phyloP scores from a whole-genome alignment of 2,113 vertebrate species.

The Chionis minor region DNA sequence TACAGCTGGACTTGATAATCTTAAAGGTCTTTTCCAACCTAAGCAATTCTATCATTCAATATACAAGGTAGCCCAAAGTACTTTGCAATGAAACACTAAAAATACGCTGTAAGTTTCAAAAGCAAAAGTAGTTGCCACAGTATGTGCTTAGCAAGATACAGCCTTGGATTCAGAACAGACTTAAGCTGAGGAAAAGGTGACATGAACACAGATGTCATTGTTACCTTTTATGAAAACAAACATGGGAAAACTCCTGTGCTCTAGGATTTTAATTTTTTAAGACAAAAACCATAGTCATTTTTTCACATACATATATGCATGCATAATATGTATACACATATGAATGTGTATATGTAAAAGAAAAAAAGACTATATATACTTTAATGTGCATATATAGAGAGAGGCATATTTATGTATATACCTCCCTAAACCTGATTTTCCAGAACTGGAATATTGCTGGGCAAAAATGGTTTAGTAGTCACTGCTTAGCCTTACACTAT shows the following conservation, averaged over 20 bases:
- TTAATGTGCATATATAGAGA: not conserved
- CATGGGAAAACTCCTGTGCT: not conserved
- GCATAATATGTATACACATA: no score
- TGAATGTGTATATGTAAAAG: not conserved
- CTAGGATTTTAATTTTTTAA: not conserved
- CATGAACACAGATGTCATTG: not conserved
- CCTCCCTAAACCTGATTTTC: not conserved
- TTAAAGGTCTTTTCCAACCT: not conserved
- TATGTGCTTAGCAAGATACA: not conserved
- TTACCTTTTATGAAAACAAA: not conserved
- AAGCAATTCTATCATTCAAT: not conserved
- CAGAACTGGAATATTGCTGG: not conserved
- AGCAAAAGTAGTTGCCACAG: not conserved
- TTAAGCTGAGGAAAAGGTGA: not conserved
- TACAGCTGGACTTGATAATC: fast-evolving
- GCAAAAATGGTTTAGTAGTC: not conserved
- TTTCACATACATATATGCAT: not conserved
- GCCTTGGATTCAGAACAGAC: not conserved
- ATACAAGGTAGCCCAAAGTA: not conserved
- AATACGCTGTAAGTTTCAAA: not conserved
- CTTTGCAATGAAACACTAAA: not conserved
- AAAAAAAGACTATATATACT: not conserved
- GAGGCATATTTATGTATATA: not conserved
- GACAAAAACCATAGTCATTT: not conserved
- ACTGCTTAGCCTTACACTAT: not conserved